Conservation (phyloP, 2,888 invertebrate species). For the Mesopsocus fuscifrons region DNA sequence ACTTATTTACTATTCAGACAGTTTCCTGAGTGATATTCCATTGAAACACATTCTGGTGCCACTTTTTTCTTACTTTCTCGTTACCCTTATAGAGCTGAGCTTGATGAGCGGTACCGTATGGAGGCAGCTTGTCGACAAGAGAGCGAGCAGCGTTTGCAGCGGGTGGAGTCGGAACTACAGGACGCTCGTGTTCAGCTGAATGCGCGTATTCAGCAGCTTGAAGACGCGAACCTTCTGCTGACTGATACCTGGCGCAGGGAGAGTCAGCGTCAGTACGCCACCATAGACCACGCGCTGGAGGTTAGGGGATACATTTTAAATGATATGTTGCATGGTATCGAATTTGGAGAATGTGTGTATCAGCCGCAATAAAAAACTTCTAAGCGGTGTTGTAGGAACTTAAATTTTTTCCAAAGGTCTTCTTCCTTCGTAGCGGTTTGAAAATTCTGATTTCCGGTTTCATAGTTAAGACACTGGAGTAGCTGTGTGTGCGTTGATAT, state of each 20-base stretch:
- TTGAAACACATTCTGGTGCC: too few relatives aligned
- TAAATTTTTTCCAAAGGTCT: too few relatives aligned
- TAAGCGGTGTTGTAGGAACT: too few relatives aligned
- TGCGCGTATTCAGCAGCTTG: conserved; percentile 27
- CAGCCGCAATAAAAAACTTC: too few relatives aligned
- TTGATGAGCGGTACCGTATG: conserved; percentile 2
- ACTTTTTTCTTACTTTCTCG: too few relatives aligned
- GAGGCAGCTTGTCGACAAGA: neutral
- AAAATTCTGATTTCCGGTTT: too few relatives aligned
- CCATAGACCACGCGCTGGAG: conserved; percentile 37
- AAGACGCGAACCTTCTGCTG: conserved; percentile 26
- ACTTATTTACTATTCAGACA: too few relatives aligned
- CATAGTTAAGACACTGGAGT: too few relatives aligned
- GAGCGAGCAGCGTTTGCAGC: neutral
- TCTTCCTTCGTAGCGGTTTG: conserved; percentile 5
- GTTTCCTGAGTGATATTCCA: too few relatives aligned
- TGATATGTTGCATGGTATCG: too few relatives aligned
- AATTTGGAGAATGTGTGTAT: too few relatives aligned
- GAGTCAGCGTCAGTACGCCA: conserved; percentile 39
- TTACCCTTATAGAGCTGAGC: neutral
- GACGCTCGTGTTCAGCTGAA: conserved; percentile 21
- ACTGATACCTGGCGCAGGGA: conserved; percentile 29
- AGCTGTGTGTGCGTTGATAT: too few relatives aligned
- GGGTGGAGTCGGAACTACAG: conserved; percentile 14
- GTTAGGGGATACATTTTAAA: conserved; percentile 22